Conservation (phyloP, 2,113 vertebrate genomes). For the Melanostigma gelatinosum region DNA sequence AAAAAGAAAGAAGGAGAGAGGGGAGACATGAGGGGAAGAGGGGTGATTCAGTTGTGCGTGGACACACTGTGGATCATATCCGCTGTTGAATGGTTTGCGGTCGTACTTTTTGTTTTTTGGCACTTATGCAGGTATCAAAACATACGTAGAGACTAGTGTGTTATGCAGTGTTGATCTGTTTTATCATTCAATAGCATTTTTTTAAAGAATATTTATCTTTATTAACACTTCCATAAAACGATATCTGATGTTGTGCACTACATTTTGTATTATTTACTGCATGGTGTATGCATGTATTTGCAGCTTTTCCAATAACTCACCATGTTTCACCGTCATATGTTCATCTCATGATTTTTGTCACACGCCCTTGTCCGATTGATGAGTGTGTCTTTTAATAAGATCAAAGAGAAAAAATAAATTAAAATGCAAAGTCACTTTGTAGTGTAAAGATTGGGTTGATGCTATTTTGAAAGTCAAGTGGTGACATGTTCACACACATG, state of each 20-base stretch:
- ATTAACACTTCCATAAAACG: neutral
- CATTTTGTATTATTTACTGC: neutral
- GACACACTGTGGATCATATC: slow-evolving; percentile 8
- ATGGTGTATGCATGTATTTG: neutral
- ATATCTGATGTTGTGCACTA: neutral
- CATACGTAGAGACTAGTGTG: neutral
- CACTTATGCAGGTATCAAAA: neutral
- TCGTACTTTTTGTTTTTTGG: neutral
- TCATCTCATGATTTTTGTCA: neutral
- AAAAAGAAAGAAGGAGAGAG: slow-evolving; percentile 54
- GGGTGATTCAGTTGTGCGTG: slow-evolving; percentile 14
- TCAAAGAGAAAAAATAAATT: neutral
- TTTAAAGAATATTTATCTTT: neutral
- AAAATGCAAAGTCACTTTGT: neutral
- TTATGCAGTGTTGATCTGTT: neutral
- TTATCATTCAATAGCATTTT: neutral
- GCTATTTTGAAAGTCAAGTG: neutral
- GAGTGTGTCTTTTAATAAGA: neutral
- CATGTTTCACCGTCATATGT: neutral
- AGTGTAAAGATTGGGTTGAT: neutral
- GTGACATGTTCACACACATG: neutral
- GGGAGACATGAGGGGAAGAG: slow-evolving; percentile 13
- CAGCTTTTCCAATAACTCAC: neutral
- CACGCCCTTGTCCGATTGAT: neutral
- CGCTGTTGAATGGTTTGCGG: slow-evolving; percentile 6